phyloP scores from a whole-genome alignment of 2,797 vertebrate species.

The Galago senegalensis region DNA sequence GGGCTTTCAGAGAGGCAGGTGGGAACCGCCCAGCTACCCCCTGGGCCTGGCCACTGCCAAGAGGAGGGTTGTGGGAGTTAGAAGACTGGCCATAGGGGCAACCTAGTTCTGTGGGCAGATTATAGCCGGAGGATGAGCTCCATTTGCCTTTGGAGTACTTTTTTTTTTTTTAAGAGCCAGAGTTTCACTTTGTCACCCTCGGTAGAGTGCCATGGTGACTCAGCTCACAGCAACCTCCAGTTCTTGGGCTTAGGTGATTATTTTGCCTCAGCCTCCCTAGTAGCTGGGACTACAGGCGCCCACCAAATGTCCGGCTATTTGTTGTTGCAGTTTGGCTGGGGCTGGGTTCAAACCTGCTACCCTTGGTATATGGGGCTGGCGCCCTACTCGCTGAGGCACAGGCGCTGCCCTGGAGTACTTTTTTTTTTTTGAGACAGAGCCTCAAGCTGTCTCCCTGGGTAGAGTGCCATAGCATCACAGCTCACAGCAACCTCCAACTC shows the following conservation, averaged over 20 bases:
- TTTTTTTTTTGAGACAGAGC: not conserved
- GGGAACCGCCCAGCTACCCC: slow-evolving; percentile 36
- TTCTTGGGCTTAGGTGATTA: not conserved
- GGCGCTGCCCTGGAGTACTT: too few species aligned
- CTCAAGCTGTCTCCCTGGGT: not conserved
- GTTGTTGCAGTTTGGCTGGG: too few species aligned
- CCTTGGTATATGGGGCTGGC: too few species aligned
- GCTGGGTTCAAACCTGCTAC: too few species aligned
- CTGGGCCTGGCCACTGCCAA: not conserved
- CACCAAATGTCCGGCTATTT: too few species aligned
- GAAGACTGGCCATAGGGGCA: not conserved
- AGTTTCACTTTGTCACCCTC: not conserved
- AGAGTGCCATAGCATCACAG: not conserved
- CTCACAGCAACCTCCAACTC: not conserved
- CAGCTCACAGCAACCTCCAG: not conserved
- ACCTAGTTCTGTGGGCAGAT: not conserved
- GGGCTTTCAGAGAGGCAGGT: slow-evolving; percentile 93
- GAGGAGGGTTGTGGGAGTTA: not conserved
- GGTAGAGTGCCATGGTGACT: not conserved
- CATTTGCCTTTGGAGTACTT: not conserved
- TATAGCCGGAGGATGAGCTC: not conserved
- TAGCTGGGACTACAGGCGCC: not conserved
- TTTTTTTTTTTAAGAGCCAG: not conserved
- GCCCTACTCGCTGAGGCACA: too few species aligned
- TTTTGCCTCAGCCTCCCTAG: not conserved